These are phyloP conservation scores for Horisme vitalbata DNA, from an alignment of 2,888 invertebrate genomes.

Conservation along the genomic window DNA sequence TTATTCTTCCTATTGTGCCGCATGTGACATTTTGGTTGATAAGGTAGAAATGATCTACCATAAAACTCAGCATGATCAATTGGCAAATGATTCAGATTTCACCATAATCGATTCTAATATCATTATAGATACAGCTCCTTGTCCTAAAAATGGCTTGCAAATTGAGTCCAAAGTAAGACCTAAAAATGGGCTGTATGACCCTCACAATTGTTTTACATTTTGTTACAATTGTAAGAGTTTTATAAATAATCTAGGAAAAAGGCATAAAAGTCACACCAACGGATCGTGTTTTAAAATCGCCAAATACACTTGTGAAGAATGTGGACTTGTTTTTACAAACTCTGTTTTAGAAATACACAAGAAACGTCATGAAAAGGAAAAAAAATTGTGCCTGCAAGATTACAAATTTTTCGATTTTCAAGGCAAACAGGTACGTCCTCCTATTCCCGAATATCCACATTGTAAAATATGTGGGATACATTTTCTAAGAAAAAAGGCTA, in stretches of 20 bases:
- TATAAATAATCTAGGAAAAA: slow-evolving; percentile 36
- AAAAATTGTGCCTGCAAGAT: slow-evolving; percentile 49
- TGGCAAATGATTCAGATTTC: slow-evolving; percentile 38
- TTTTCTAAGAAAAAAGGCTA: slow-evolving; percentile 47
- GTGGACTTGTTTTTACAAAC: slow-evolving; percentile 56
- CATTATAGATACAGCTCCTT: slow-evolving; percentile 15
- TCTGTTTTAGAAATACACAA: slow-evolving; percentile 45
- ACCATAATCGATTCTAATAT: slow-evolving; percentile 40
- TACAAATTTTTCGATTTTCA: slow-evolving; percentile 56
- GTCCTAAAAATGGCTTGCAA: background rate
- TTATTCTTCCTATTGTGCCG: slow-evolving; percentile 50
- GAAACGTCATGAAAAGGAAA: slow-evolving; percentile 44
- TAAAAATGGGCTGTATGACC: slow-evolving; percentile 14
- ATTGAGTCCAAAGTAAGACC: slow-evolving; percentile 4
- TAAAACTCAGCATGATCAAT: slow-evolving; percentile 35
- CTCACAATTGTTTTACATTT: slow-evolving; percentile 39
- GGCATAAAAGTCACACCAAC: slow-evolving; percentile 42
- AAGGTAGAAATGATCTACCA: slow-evolving; percentile 41
- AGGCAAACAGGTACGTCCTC: slow-evolving; percentile 50
- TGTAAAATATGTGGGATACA: slow-evolving; percentile 55
- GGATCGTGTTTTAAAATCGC: slow-evolving; percentile 42
- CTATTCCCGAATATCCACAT: slow-evolving; percentile 56
- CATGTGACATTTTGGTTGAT: slow-evolving; percentile 59
- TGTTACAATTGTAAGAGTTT: slow-evolving; percentile 59
- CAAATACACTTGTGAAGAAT: slow-evolving; percentile 49